Evolutionary conservation across 2,797 vertebrate species (phyloP).

Genomic region (Sphenodon punctatus): DNA sequence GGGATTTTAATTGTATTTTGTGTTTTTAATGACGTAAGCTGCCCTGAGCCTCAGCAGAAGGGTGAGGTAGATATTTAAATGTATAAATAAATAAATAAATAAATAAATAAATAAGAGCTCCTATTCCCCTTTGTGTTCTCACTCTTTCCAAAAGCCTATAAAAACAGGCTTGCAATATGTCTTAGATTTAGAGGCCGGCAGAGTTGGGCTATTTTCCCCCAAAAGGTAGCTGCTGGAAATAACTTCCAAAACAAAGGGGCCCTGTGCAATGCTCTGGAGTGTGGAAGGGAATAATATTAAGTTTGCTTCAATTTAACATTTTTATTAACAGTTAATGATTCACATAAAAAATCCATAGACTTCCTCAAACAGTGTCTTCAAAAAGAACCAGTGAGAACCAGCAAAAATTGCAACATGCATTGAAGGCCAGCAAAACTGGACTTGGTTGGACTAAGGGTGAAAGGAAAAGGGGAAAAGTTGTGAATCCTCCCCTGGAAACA

Average conservation of each 20-base stretch:
- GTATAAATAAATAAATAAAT: too few species aligned
- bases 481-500: neutral
- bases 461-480: neutral
- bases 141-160: fast-evolving
- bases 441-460: neutral
- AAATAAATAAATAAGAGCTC: fast-evolving
- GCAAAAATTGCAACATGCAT: neutral
- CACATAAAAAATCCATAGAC: neutral
- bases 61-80: too few species aligned
- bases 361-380: neutral
- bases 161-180: fast-evolving
- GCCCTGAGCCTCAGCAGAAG: too few species aligned
- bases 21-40: too few species aligned
- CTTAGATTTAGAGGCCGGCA: neutral
- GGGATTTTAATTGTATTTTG: too few species aligned
- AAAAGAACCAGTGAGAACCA: neutral
- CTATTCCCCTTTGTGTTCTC: fast-evolving
- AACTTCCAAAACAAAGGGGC: neutral
- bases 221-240: fast-evolving
- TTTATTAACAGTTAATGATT: fast-evolving
- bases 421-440: neutral
- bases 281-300: fast-evolving
- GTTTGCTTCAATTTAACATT: fast-evolving
- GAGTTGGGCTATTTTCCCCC: neutral
- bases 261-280: fast-evolving